Conservation (phyloP, 2,888 invertebrate genomes). For the Boloria selene region DNA sequence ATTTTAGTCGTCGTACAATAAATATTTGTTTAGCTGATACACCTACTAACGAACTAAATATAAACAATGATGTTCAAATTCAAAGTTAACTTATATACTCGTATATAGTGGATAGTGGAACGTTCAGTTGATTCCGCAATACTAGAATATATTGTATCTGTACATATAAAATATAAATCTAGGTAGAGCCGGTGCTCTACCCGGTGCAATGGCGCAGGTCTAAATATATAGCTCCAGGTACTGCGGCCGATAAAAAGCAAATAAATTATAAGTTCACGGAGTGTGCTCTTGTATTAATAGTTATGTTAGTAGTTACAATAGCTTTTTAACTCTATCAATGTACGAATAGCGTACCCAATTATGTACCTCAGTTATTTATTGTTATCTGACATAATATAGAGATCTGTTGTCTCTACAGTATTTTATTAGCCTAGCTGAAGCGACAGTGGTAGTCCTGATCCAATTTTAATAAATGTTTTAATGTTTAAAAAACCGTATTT, state of each 20-base stretch:
- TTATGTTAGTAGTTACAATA: background rate
- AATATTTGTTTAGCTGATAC: too few species aligned
- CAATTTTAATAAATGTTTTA: too few species aligned
- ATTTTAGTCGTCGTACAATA: too few species aligned
- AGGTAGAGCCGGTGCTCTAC: conserved; percentile 9
- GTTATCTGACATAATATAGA: too few species aligned
- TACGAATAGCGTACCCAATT: too few species aligned
- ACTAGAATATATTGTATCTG: background rate
- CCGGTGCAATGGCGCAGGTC: conserved; percentile 12
- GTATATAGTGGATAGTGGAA: background rate
- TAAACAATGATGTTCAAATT: background rate
- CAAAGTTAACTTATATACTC: background rate
- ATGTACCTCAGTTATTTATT: too few species aligned
- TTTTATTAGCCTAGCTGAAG: too few species aligned
- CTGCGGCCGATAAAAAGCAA: conserved; percentile 6
- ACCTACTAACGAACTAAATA: background rate
- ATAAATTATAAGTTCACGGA: conserved; percentile 13
- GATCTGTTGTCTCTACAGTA: too few species aligned
- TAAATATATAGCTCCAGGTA: conserved; percentile 19
- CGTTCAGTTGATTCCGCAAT: background rate
- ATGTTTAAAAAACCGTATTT: too few species aligned
- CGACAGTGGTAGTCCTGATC: too few species aligned
- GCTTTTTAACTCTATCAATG: too few species aligned
- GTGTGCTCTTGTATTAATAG: background rate
- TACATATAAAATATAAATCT: conserved; percentile 15